Percentiles rank a stretch among this genome's conserved stretches.
Evolutionary conservation across 2,113 vertebrate genomes (phyloP).

Genomic region (Sisor rabdophorus): DNA sequence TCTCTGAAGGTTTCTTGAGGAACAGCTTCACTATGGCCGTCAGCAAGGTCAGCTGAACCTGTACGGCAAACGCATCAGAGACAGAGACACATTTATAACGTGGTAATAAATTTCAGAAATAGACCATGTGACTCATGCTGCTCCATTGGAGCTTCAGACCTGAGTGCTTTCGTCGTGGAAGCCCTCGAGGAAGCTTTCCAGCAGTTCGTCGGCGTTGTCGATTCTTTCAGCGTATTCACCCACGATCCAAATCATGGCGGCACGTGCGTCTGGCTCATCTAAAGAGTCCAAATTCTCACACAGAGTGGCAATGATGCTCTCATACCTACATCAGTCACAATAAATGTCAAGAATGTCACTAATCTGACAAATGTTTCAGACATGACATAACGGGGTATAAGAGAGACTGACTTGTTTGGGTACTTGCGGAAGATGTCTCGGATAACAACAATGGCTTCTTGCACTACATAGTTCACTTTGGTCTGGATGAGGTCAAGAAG

Average conservation of each 20-base stretch:
- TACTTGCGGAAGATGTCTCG: slow-evolving; percentile 98
- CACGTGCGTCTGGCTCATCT: slow-evolving; percentile 94
- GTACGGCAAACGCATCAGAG: neutral
- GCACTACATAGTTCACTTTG: slow-evolving; percentile 97
- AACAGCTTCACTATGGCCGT: slow-evolving; percentile 96
- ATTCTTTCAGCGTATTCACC: slow-evolving; percentile 96
- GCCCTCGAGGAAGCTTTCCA: slow-evolving; percentile 96
- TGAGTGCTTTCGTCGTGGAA: slow-evolving; percentile 99
- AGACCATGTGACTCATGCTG: neutral
- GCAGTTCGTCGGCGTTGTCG: slow-evolving; percentile 93
- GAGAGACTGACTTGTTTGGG: slow-evolving; percentile 86
- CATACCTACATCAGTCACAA: slow-evolving; percentile 73
- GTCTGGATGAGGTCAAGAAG: slow-evolving; percentile 97
- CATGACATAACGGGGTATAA: neutral
- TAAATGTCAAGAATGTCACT: neutral
- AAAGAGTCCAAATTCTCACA: slow-evolving; percentile 97
- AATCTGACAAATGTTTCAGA: neutral
- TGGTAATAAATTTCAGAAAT: neutral
- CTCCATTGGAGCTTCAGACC: slow-evolving; percentile 60
- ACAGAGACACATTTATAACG: neutral
- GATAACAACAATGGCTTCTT: slow-evolving; percentile 96
- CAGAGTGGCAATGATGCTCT: slow-evolving; percentile 96
- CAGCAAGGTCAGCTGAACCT: slow-evolving; percentile 93
- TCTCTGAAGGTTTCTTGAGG: slow-evolving; percentile 95
- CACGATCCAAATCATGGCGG: slow-evolving; percentile 99